Evolutionary conservation across 2,797 vertebrate species (phyloP).

Genomic region (Sebastes hopkinsi): DNA sequence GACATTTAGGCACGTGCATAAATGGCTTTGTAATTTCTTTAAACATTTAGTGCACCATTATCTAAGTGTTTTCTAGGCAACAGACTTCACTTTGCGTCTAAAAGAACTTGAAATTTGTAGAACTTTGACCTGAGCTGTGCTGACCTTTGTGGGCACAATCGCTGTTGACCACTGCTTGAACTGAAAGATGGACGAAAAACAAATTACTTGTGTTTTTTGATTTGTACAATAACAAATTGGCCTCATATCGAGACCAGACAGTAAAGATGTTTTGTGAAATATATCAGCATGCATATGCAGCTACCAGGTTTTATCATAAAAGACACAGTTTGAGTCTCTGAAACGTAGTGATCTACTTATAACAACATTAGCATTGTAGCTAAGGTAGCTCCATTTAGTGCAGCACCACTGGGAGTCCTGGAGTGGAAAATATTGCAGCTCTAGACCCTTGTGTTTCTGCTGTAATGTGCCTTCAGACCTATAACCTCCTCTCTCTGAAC

Average conservation of each 20-base stretch:
- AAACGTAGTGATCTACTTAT: neutral
- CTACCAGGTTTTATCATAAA: neutral
- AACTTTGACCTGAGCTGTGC: neutral
- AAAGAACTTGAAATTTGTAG: neutral
- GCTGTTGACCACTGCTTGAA: neutral
- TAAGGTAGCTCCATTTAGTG: neutral
- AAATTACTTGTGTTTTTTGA: neutral
- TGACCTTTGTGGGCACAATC: neutral
- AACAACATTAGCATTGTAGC: neutral
- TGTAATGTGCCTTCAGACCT: too few relatives aligned
- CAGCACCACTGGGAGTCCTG: neutral
- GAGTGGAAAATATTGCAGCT: neutral
- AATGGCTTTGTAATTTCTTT: neutral
- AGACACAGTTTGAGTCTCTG: neutral
- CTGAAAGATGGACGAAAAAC: slow-evolving; percentile 1
- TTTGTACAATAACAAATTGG: neutral
- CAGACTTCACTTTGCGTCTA: neutral
- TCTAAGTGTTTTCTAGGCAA: neutral
- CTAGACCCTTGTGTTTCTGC: neutral
- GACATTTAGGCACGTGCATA: neutral
- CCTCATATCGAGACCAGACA: neutral
- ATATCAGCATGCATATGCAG: neutral
- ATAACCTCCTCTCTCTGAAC: neutral
- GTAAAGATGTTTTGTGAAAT: neutral
- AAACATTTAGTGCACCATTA: neutral